Percentiles rank a stretch among this genome's conserved stretches.
Evolutionary conservation across 2,113 vertebrate genomes (phyloP).

Genomic region (Gymnorhina tibicen): DNA sequence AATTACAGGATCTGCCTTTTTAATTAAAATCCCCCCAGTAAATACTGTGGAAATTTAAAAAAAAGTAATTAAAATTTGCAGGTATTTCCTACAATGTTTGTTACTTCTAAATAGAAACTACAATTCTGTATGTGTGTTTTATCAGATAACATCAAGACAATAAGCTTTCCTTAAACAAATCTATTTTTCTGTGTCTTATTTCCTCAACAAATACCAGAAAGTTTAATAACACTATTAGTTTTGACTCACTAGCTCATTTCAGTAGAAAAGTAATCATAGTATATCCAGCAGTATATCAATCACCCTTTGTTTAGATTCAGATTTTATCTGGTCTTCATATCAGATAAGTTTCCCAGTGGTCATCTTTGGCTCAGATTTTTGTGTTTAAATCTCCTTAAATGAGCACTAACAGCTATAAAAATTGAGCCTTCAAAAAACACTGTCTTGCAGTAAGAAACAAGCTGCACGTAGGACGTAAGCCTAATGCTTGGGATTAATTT

Average conservation of each 20-base stretch:
- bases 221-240: not conserved
- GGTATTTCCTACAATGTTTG: not conserved
- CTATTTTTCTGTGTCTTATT: not conserved
- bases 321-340: not conserved
- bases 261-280: not conserved
- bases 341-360: not conserved
- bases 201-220: not conserved
- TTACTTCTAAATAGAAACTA: not conserved
- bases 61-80: not conserved
- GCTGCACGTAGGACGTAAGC: not conserved
- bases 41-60: not conserved
- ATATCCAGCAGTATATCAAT: not conserved
- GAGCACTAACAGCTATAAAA: not conserved
- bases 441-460: not conserved
- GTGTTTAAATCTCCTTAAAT: not conserved
- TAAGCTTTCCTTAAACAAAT: not conserved
- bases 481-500: not conserved
- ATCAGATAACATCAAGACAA: not conserved
- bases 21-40: fast-evolving
- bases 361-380: not conserved
- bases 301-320: not conserved
- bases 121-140: not conserved
- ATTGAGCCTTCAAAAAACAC: not conserved
- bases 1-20: not conserved
- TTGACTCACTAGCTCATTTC: not conserved